Conservation (phyloP, 2,888 invertebrate genomes). For the Morpho deidamia region DNA sequence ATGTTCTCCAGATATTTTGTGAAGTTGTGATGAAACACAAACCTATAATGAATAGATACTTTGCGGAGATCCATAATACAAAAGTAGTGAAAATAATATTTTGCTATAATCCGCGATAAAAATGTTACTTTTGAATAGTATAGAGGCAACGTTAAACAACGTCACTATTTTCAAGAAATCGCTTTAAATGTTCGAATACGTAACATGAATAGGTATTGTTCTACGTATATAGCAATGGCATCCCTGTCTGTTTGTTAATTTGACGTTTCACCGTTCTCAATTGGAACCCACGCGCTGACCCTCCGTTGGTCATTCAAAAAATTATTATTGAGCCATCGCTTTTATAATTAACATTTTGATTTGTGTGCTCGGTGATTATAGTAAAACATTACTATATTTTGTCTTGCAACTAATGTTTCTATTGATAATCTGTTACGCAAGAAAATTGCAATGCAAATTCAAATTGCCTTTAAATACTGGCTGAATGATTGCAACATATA, state of each 20-base stretch:
- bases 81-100: too few species aligned
- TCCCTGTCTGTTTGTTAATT: constrained; percentile 54
- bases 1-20: too few species aligned
- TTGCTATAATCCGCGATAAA: too few species aligned
- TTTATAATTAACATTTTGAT: constrained; percentile 7
- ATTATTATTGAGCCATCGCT: constrained; percentile 62
- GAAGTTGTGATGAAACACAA: too few species aligned
- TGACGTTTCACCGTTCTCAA: constrained; percentile 62
- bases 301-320: constrained; percentile 54
- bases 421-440: too few species aligned
- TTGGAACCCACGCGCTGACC: constrained; percentile 71
- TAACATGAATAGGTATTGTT: constrained; percentile 14
- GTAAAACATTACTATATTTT: not conserved
- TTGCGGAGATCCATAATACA: too few species aligned
- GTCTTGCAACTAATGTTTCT: not conserved
- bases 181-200: constrained; percentile 5
- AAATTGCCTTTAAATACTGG: too few species aligned
- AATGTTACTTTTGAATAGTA: too few species aligned
- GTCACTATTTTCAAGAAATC: constrained; percentile 7
- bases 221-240: constrained; percentile 29
- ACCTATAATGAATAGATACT: too few species aligned
- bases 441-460: too few species aligned
- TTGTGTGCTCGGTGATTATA: not conserved
- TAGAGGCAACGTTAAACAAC: constrained; percentile 15
- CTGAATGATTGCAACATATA: too few species aligned